Evolutionary conservation across 2,113 vertebrate genomes (phyloP).

Genomic region (Australoheros scitulus): DNA sequence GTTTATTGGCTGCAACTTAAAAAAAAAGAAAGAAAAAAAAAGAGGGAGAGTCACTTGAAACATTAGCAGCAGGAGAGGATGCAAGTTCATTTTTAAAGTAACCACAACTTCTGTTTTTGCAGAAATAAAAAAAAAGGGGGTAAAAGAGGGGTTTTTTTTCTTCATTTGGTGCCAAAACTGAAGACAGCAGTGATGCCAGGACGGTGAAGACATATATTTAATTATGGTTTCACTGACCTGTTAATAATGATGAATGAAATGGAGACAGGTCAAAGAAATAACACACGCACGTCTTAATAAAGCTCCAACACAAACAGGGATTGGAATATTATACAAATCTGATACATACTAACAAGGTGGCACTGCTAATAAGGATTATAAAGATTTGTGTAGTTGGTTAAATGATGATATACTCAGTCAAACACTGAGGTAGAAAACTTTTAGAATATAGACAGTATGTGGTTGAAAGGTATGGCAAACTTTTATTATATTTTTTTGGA

Average conservation of each 20-base stretch:
- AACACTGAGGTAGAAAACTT: neutral
- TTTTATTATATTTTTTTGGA: neutral
- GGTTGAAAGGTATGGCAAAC: neutral
- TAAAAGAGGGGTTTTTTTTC: neutral
- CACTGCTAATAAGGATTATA: neutral
- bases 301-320: neutral
- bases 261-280: neutral
- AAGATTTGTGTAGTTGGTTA: neutral
- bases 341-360: neutral
- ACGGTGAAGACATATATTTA: neutral
- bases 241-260: neutral
- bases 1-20: neutral
- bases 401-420: no score
- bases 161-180: neutral
- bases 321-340: neutral
- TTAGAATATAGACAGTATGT: neutral
- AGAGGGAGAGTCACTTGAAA: neutral
- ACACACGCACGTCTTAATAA: neutral
- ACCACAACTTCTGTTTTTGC: neutral
- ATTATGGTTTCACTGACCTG: neutral
- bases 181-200: neutral
- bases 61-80: conserved; percentile 27
- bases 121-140: neutral
- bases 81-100: conserved; percentile 32
- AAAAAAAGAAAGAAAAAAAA: neutral